Conservation (phyloP, 2,113 vertebrate species). For the Cephalopholis sonnerati region DNA sequence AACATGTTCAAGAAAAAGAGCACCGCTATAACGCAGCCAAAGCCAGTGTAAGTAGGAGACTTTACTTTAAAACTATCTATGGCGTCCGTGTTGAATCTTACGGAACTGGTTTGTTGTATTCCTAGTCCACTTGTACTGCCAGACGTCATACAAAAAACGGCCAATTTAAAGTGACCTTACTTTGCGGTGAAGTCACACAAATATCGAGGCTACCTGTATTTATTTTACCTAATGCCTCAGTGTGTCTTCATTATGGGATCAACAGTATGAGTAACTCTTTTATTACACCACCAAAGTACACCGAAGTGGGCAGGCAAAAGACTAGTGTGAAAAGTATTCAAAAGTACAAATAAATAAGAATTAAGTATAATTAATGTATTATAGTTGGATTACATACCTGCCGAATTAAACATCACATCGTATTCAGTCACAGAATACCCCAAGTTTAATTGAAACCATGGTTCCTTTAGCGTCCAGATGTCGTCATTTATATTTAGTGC, state of each 20-base stretch:
- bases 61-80: background rate
- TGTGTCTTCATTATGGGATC: background rate
- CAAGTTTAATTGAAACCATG: accelerated
- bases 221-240: background rate
- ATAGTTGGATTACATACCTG: background rate
- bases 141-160: background rate
- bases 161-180: background rate
- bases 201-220: background rate
- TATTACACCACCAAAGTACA: too few species aligned
- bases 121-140: background rate
- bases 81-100: background rate
- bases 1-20: constrained; percentile 80
- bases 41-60: constrained; percentile 54
- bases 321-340: too few species aligned
- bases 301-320: too few species aligned
- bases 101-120: background rate
- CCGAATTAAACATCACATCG: background rate
- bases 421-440: background rate
- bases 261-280: background rate
- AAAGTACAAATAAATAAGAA: too few species aligned
- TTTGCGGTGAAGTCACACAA: background rate
- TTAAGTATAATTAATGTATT: background rate
- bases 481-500: background rate
- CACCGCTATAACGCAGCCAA: constrained; percentile 54
- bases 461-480: background rate